A percentile compares a stretch with the other conserved stretches of the same genome.
Conservation (phyloP, 2,113 vertebrate genomes). For the Xenopus laevis region DNA sequence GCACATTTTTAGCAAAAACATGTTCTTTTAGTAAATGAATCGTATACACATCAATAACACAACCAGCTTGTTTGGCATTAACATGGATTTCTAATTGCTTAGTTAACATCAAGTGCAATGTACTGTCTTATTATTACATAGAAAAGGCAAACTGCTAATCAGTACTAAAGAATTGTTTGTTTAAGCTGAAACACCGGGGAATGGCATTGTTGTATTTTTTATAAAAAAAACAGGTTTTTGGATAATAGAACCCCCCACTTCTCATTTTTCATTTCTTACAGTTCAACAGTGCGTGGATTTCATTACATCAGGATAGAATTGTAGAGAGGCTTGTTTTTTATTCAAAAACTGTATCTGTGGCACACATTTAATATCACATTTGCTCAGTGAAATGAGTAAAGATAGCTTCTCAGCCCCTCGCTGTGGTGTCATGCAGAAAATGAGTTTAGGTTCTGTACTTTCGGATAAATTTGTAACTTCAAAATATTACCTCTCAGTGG, state of each 20-base stretch:
- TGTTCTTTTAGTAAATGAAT: too few species aligned
- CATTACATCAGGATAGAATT: constrained; percentile 39
- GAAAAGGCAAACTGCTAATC: too few species aligned
- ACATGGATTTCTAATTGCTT: too few species aligned
- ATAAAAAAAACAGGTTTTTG: too few species aligned
- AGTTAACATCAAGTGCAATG: too few species aligned
- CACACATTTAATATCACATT: constrained; percentile 17
- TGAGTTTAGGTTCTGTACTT: constrained; percentile 24
- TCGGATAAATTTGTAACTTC: constrained; percentile 15
- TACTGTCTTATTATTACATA: too few species aligned
- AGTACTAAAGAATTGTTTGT: too few species aligned
- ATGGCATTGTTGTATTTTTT: too few species aligned
- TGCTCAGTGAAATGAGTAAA: constrained; percentile 41
- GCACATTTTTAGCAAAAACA: too few species aligned
- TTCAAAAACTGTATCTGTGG: constrained; percentile 30
- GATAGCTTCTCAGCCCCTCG: constrained; percentile 15
- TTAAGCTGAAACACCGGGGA: too few species aligned
- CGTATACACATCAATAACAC: too few species aligned
- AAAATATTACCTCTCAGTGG: constrained; percentile 29
- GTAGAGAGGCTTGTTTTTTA: constrained; percentile 47
- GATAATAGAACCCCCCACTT: constrained; percentile 12
- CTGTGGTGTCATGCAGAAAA: constrained; percentile 1
- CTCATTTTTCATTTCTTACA: constrained; percentile 48
- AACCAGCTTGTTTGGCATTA: too few species aligned
- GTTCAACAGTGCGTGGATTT: constrained; percentile 32